Evolutionary conservation across 1,140 invertebrate genomes (phyloP), one percentile per base, ranked within the genome.

Genomic region (Rhopalosiphum maidis): DNA sequence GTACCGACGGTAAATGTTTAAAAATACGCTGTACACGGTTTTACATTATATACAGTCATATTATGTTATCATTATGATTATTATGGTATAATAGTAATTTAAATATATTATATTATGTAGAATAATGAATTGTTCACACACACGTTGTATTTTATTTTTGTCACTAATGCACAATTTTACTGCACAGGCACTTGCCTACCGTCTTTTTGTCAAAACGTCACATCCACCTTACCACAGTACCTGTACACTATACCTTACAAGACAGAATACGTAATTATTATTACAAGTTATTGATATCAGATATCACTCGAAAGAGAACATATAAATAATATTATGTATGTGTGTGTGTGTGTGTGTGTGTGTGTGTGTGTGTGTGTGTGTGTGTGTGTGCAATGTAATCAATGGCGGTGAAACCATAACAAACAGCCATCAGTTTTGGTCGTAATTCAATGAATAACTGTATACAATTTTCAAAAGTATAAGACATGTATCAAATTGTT

Each of bases 221-320:
- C 91, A 4, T 93, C 91, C 51, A 93, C 82, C 8, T 86, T 93
- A 93, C 46, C 91, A 93, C 91, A 85, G 91, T 93, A 85, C 91
- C 91, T 93, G 91, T 51, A 86, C 91, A 86, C 82, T 93, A 83
- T 93, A 51, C 91, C 91, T 83, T 93, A 37, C 91, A 93, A 93
- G 91, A 55, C 85, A 86, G 91, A 93, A 86, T 93, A 93, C 91
- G 55, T 94, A 93, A 94, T 85, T 94, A 77, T 94, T 92, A 94
- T 18, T 94, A n/a, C 37, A 43, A 68, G 43, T n/a, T 43, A 41
- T 60, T 43, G 25, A 15, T 15, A 25, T 37, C 18, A n/a, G 8
- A 68, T 90, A 46, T 7, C 41, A 46, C 37, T 90, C 37, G 89
- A 68, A 68, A 90, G 89, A 68, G 89, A 90, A 90, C 54, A 43